Evolutionary conservation across 1,140 invertebrate genomes (phyloP).

Genomic region (Lethrus apterus): DNA sequence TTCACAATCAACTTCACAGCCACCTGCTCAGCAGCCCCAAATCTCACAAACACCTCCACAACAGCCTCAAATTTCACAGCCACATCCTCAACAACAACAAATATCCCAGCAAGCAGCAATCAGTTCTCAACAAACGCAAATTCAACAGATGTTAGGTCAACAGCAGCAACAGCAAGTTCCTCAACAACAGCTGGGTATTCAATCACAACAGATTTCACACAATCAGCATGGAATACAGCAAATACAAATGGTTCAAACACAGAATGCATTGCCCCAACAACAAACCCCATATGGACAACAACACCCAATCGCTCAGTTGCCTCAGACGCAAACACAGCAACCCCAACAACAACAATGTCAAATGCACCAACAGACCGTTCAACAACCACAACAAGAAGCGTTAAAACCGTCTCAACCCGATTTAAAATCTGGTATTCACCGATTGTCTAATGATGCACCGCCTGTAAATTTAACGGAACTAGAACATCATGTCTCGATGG

Average conservation of each 20-base stretch:
- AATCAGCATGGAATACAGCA: too few relatives aligned
- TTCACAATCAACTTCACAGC: slow-evolving; percentile 22
- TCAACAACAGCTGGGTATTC: too few relatives aligned
- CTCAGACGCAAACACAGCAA: slow-evolving; percentile 18
- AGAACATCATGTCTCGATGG: slow-evolving; percentile 9
- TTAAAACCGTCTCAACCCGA: not conserved
- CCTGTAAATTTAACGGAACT: slow-evolving; percentile 9
- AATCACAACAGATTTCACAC: slow-evolving; percentile 17
- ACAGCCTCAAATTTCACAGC: not conserved
- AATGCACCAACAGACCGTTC: slow-evolving; percentile 35
- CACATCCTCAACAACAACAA: slow-evolving; percentile 21
- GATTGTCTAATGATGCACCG: not conserved
- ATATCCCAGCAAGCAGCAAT: slow-evolving; percentile 21
- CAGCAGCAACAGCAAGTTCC: slow-evolving; percentile 1
- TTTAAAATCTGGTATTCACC: not conserved
- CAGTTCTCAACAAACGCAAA: slow-evolving; percentile 14
- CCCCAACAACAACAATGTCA: slow-evolving; percentile 31
- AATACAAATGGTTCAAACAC: too few relatives aligned
- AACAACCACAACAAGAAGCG: slow-evolving; percentile 5
- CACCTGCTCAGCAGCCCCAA: slow-evolving; percentile 26
- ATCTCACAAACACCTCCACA: not conserved
- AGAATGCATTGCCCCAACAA: too few relatives aligned
- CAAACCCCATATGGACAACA: slow-evolving; percentile 7
- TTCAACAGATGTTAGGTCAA: slow-evolving; percentile 22
- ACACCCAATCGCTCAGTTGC: slow-evolving; percentile 11